phyloP scores from a whole-genome alignment of 1,140 invertebrate genomes.

The Lamellibrachia luymesi region DNA sequence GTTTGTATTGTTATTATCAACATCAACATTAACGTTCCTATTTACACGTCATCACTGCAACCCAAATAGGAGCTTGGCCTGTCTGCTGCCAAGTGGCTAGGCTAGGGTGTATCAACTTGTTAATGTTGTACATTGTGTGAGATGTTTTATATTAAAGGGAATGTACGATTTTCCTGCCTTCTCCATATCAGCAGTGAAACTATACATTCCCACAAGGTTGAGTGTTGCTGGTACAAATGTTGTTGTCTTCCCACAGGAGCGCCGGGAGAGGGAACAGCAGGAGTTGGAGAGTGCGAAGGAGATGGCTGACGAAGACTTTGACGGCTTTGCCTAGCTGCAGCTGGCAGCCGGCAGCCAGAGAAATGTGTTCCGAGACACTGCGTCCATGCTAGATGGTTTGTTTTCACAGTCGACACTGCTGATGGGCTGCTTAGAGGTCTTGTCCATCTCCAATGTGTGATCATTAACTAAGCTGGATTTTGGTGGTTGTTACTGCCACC shows the following conservation, averaged over 20 bases:
- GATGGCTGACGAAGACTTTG: constrained; percentile 95
- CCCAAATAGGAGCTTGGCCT: too few species aligned
- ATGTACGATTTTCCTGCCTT: too few species aligned
- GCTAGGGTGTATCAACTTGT: too few species aligned
- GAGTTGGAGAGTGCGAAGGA: constrained; percentile 97
- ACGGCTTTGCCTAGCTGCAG: constrained; percentile 64
- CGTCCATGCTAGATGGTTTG: not conserved
- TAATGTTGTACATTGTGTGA: too few species aligned
- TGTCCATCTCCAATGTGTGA: not conserved
- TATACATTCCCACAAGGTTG: not conserved
- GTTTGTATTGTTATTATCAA: too few species aligned
- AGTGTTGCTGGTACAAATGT: not conserved
- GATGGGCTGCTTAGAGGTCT: not conserved
- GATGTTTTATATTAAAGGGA: too few species aligned
- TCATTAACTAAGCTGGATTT: not conserved
- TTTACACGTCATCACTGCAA: too few species aligned
- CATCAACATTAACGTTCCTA: too few species aligned
- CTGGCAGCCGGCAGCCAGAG: not conserved
- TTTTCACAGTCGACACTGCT: not conserved
- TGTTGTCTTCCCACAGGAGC: constrained; percentile 62
- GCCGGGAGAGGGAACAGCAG: constrained; percentile 93
- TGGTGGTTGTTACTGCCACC: too few species aligned
- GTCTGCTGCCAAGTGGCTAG: too few species aligned
- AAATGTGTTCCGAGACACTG: not conserved
- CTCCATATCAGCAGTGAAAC: too few species aligned